Evolutionary conservation across 35 echinoderm and acorn worm genomes (phyloP).

Genomic region (Lytechinus pictus): DNA sequence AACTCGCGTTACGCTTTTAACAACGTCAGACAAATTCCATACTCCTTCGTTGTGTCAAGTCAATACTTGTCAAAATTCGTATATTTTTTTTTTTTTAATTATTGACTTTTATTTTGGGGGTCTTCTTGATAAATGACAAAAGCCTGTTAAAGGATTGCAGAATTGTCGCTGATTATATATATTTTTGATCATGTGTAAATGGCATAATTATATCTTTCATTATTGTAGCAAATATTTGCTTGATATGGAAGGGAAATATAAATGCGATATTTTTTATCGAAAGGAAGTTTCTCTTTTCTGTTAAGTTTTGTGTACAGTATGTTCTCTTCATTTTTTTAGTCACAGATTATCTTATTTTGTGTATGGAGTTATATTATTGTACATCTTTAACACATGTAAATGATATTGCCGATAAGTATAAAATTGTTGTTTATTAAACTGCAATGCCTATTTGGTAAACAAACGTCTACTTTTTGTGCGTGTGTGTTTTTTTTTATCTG

Average conservation of each 20-base stretch:
- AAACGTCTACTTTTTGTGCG: neutral
- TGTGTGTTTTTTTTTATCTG: neutral
- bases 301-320: slow-evolving; percentile 5
- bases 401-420: neutral
- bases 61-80: neutral
- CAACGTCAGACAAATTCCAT: neutral
- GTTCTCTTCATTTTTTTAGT: neutral
- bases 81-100: neutral
- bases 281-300: neutral
- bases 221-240: neutral
- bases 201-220: neutral
- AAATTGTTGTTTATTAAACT: slow-evolving; percentile 6
- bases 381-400: neutral
- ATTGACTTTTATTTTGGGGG: neutral
- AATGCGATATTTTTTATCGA: neutral
- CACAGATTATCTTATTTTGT: slow-evolving; percentile 14
- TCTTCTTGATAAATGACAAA: neutral
- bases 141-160: neutral
- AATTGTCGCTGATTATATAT: neutral
- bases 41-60: neutral
- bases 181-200: neutral
- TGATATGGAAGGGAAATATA: neutral
- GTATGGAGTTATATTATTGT: neutral
- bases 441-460: neutral
- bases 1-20: neutral